Evolutionary conservation across 2,113 vertebrate species (phyloP).

Genomic region (Rhineura floridana): DNA sequence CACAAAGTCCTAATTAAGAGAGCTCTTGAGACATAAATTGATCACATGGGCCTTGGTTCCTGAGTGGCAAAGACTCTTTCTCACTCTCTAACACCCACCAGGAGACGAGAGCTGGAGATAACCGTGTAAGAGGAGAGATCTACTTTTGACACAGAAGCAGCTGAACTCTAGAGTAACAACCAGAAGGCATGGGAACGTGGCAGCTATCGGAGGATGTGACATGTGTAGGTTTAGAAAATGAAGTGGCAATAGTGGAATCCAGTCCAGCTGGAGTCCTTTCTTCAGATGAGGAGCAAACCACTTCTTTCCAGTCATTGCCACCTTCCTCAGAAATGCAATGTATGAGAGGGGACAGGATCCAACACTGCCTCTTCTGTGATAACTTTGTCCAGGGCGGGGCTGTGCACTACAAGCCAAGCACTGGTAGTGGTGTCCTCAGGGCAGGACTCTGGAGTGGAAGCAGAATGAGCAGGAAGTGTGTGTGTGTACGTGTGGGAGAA

Average conservation of each 20-base stretch:
- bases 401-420: too few relatives aligned
- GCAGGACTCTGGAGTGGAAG: too few relatives aligned
- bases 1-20: conserved; percentile 25
- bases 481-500: too few relatives aligned
- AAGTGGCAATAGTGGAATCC: not conserved
- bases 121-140: not conserved
- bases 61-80: not conserved
- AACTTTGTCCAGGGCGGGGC: too few relatives aligned
- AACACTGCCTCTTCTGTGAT: not conserved
- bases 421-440: too few relatives aligned
- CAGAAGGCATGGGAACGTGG: conserved; percentile 5
- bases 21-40: conserved; percentile 20
- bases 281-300: not conserved
- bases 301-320: not conserved
- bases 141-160: conserved; percentile 1
- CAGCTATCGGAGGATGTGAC: not conserved
- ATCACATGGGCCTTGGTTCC: not conserved
- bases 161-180: not conserved
- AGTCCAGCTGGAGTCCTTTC: not conserved
- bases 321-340: not conserved
- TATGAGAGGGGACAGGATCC: not conserved
- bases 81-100: conserved; percentile 15
- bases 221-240: not conserved
- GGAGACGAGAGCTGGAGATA: not conserved
- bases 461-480: too few relatives aligned